Evolutionary conservation across 2,113 vertebrate genomes (phyloP).

Genomic region (Phyllostomus discolor): DNA sequence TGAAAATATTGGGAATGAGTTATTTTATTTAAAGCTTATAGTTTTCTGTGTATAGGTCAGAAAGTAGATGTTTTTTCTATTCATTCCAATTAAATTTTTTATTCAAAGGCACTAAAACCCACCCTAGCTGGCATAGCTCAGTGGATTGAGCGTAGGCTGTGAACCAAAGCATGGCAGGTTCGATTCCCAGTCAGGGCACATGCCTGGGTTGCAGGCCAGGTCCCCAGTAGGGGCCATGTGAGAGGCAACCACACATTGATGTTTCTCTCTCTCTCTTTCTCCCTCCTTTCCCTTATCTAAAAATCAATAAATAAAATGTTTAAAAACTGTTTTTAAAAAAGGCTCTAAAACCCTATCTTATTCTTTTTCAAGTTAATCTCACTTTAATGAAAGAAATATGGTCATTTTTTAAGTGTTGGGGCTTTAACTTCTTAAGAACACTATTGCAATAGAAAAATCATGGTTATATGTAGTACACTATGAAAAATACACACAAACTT

Average conservation of each 20-base stretch:
- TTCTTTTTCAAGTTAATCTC: conserved; percentile 10
- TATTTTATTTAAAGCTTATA: neutral
- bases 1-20: neutral
- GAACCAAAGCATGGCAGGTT: too few relatives aligned
- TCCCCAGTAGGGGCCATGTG: too few relatives aligned
- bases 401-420: neutral
- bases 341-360: neutral
- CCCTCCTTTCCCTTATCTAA: too few relatives aligned
- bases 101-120: neutral
- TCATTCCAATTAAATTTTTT: neutral
- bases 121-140: too few relatives aligned
- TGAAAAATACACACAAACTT: neutral
- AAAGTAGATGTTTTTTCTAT: neutral
- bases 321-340: too few relatives aligned
- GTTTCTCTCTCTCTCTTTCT: too few relatives aligned
- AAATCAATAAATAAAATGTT: too few relatives aligned
- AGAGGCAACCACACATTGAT: too few relatives aligned
- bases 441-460: neutral
- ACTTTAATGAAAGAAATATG: conserved; percentile 11
- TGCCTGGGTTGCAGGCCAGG: too few relatives aligned
- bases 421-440: neutral
- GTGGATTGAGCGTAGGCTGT: too few relatives aligned
- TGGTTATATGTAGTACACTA: neutral
- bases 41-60: neutral
- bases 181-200: too few relatives aligned